phyloP scores from a whole-genome alignment of 2,888 invertebrate genomes.

The Campoletis raptor region DNA sequence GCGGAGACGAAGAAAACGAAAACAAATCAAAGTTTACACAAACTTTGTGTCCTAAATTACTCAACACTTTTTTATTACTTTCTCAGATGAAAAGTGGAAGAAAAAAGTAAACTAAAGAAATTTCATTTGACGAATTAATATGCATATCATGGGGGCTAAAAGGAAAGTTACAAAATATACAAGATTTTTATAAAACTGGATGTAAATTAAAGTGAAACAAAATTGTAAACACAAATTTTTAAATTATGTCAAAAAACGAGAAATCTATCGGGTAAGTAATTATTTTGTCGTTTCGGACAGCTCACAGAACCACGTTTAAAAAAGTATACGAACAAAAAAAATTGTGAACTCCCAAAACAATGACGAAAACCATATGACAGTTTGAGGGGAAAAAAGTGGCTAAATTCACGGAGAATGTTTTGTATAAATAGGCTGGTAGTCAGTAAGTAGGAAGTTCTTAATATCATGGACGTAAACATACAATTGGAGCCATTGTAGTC shows the following conservation, averaged over 20 bases:
- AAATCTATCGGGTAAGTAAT: neutral
- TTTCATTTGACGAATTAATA: neutral
- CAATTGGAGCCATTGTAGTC: conserved; percentile 41
- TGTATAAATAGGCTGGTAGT: conserved; percentile 12
- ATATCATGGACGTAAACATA: conserved; percentile 32
- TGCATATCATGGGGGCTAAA: neutral
- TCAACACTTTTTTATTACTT: neutral
- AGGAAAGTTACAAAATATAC: neutral
- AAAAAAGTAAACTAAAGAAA: neutral
- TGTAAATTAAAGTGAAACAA: too few relatives aligned
- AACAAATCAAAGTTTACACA: neutral
- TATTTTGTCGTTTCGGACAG: neutral
- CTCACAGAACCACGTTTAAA: neutral
- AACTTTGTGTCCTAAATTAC: neutral
- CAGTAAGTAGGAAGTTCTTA: conserved; percentile 45
- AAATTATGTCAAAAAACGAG: neutral
- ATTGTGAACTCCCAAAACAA: neutral
- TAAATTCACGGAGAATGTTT: conserved; percentile 23
- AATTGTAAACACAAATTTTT: neutral
- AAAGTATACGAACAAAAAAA: neutral
- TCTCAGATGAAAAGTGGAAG: neutral
- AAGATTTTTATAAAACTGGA: too few relatives aligned
- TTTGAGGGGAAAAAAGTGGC: conserved; percentile 17
- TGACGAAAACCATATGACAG: neutral
- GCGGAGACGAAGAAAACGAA: neutral